Evolutionary conservation across 2,888 invertebrate genomes (phyloP), one percentile per base, ranked within the genome.

Genomic region (Caenorhabditis angaria): DNA sequence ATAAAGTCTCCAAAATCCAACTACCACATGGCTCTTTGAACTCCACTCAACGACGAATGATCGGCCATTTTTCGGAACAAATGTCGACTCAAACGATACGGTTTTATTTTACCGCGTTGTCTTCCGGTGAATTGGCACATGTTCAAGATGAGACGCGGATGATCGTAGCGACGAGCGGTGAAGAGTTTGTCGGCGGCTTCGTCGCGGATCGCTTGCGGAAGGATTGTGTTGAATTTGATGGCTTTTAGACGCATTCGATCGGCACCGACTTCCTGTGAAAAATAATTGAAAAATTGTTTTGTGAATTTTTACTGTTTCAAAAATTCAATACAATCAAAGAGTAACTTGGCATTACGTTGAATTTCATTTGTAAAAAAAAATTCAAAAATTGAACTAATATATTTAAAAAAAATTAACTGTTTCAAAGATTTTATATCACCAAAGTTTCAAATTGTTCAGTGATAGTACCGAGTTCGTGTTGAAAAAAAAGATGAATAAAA

Each of bases 21-120:
- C 93, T 91, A 93, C 96, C 97, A 97, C 91, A 93, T 93, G n/a
- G 96, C 94, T 88, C 96, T 91, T 88, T 94, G 94, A 0, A 96
- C 92, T 48, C 97, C 97, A 22, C 93, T 91, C 48, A 97, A 88
- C 88, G 94, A 93, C 88, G 96, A 97, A 88, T 96, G 93, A 90
- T 99, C 97, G 0, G 94, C 95, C 72, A 95, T 90, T 86, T 94
- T 91, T 65, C 79, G 68, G 72, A 79, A 79, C 24, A 80, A 41
- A 48, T 80, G 80, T 50, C 80, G 56, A 54, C 95, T 95, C 69
- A 97, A 88, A 61, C 95, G 91, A 92, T 94, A 97, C 63, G 92
- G 91, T 57, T 90, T 88, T 0, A 94, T 92, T 72, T 92, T 91
- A 75, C 95, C 95, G 29, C 85, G 68, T 0, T 93, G 92, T 80